Base-by-base conservation (phyloP, 2,888 invertebrate species). In the Agrenia bidenticulata region DNA sequence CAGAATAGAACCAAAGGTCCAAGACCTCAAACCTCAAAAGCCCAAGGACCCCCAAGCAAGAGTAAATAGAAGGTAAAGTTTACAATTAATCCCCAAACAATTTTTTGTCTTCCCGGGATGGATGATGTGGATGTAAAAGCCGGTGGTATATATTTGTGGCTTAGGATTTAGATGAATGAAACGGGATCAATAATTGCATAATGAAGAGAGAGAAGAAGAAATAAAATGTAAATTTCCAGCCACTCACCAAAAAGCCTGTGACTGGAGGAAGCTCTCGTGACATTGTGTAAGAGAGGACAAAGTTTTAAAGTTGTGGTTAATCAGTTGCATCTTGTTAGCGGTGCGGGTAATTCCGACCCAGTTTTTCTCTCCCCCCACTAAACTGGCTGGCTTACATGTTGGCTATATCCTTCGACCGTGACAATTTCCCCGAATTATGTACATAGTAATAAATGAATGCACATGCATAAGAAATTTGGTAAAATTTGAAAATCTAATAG, bases 361-460 rank as follows among this genome's bases (percentile, higher is more conserved):
- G 41, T 69, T 69, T 69, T 63, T 69, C 55, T 32, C 42, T 41
- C 57, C 42, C n/a, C 42, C 42, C 42, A 41, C 23, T 7, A 13
- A 4, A 21, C 32, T 32, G 32, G 32, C 11, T 32, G 32, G 32
- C 32, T 32, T 32, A n/a, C n/a, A n/a, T n/a, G n/a, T n/a, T 11
- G 32, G 32, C 32, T 32, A 32, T 45, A 45, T 45, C 45, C 45
- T 45, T 45, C 51, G 51, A 49, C 64, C 67, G 61, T 67, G 67
- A 67, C 67, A 67, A 67, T 67, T 67, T 61, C 64, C 61, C 59
- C 67, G 73, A 73, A 73, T 73, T 73, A 75, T 75, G 75, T 75
- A 75, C 75, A 75, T 75, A 75, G 73, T 73, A 75, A 75, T 75
- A 73, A 75, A 75, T 73, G 73, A 75, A 75, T 75, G 75, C 75